Percentiles rank a stretch among this genome's conserved stretches.
Conservation (phyloP, 2,797 vertebrate species). For the Anguilla pacifica region DNA sequence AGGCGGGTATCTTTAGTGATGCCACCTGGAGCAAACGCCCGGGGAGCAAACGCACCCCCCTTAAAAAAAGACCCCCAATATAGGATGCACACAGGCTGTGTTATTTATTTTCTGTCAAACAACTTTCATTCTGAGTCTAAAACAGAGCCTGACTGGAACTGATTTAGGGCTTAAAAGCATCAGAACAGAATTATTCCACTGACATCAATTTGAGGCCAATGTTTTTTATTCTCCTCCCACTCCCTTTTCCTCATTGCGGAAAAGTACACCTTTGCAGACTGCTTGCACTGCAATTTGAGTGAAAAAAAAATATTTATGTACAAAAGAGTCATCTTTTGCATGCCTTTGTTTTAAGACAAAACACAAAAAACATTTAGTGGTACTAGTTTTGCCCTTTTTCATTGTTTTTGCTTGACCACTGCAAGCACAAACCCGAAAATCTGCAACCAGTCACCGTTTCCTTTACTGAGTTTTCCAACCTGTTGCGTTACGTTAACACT, state of each 20-base stretch:
- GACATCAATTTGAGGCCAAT: constrained; percentile 73
- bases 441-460: constrained; percentile 54
- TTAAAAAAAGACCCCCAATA: too few species aligned
- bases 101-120: too few species aligned
- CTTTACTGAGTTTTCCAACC: constrained; percentile 65
- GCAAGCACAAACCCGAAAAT: constrained; percentile 38
- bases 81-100: too few species aligned
- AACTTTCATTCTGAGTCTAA: constrained; percentile 83
- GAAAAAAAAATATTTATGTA: constrained; percentile 53
- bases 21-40: too few species aligned
- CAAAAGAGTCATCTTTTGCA: constrained; percentile 69
- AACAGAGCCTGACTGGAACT: constrained; percentile 74
- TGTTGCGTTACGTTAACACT: constrained; percentile 46
- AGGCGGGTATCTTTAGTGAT: too few species aligned
- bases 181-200: constrained; percentile 75
- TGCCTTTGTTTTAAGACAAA: constrained; percentile 67
- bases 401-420: constrained; percentile 55
- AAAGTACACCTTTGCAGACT: constrained; percentile 65
- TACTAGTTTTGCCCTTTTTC: constrained; percentile 54
- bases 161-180: constrained; percentile 64
- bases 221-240: constrained; percentile 52
- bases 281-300: constrained; percentile 45
- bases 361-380: constrained; percentile 56
- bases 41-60: too few species aligned
- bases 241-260: constrained; percentile 31